Evolutionary conservation across 2,113 vertebrate genomes (phyloP).

Genomic region (Pygoscelis adeliae): DNA sequence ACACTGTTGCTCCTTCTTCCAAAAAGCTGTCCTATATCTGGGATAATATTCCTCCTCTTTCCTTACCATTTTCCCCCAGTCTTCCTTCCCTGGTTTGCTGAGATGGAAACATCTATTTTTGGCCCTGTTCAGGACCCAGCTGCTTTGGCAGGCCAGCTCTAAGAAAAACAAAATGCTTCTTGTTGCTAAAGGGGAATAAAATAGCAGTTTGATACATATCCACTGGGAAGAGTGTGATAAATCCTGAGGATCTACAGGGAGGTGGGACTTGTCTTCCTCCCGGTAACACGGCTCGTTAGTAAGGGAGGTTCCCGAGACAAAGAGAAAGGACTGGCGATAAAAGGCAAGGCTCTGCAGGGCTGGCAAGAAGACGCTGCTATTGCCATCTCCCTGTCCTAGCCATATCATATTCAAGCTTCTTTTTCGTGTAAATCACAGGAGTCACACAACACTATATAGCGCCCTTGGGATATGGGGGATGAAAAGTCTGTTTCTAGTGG

Average conservation of each 20-base stretch:
- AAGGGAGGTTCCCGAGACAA: neutral
- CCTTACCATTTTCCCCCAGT: neutral
- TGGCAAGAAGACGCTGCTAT: neutral
- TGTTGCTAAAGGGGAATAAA: neutral
- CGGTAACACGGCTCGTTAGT: fast-evolving
- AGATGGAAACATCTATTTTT: neutral
- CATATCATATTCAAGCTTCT: neutral
- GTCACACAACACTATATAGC: neutral
- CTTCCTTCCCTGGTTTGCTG: neutral
- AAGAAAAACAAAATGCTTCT: neutral
- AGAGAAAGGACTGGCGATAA: neutral
- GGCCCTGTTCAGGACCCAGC: neutral
- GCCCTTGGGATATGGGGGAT: neutral
- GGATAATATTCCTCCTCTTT: neutral
- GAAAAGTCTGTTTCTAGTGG: neutral
- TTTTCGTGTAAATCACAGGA: neutral
- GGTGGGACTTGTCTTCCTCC: neutral
- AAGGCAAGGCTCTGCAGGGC: neutral
- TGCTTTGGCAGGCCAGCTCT: neutral
- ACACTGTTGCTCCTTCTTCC: neutral
- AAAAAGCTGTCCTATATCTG: neutral
- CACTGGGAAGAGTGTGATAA: neutral
- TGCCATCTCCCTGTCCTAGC: neutral
- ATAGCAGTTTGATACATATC: neutral
- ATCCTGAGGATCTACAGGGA: neutral